Percentiles rank a stretch among this genome's conserved stretches.
Conservation (phyloP, 2,888 invertebrate species). For the Phytoseiulus persimilis region DNA sequence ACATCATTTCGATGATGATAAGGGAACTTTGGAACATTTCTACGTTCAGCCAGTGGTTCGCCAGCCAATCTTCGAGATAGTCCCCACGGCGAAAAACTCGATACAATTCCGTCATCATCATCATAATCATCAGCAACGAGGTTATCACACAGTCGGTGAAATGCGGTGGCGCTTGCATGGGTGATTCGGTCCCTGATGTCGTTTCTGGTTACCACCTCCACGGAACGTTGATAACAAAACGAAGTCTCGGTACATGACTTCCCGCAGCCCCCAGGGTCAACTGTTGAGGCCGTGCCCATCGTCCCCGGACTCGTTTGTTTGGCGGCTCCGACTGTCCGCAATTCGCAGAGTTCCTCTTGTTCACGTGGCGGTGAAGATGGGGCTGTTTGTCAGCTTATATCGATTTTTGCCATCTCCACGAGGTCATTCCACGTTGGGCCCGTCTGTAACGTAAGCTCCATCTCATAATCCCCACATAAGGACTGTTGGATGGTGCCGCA, state of each 20-base stretch:
- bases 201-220: constrained; percentile 8
- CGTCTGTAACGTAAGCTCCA: constrained; percentile 48
- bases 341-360: neutral
- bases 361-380: neutral
- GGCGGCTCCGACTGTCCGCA: neutral
- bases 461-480: constrained; percentile 32
- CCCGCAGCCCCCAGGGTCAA: neutral
- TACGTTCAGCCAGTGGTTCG: neutral
- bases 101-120: neutral
- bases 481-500: neutral
- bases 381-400: constrained; percentile 37
- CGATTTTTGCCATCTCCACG: constrained; percentile 33
- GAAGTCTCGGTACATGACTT: neutral
- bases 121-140: neutral
- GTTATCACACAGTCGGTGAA: neutral
- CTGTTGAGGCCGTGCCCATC: neutral
- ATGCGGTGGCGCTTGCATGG: neutral
- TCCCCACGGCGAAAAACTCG: neutral
- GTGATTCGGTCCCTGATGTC: neutral
- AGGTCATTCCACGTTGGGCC: constrained; percentile 44
- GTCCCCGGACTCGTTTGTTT: no score
- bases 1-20: no score
- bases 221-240: neutral
- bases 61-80: neutral
- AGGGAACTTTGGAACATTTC: no score